Conservation (phyloP, 2,113 vertebrate genomes). For the Daphoenositta chrysoptera region DNA sequence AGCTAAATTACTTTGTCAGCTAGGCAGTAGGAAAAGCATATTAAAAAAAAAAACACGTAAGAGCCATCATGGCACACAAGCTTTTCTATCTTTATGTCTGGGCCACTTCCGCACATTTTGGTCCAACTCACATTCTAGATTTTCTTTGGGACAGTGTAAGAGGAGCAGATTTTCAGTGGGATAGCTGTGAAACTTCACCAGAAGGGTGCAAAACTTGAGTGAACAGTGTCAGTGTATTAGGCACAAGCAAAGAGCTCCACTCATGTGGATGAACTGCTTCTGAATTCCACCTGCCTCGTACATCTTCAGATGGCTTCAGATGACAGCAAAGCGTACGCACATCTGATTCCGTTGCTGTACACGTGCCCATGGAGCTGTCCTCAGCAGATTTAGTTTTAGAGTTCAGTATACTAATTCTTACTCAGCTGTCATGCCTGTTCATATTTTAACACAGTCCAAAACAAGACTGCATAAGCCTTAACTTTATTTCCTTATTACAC, state of each 20-base stretch:
- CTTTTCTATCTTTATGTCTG: background rate
- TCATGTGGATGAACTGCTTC: fast-evolving
- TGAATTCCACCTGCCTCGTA: background rate
- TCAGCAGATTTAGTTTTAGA: background rate
- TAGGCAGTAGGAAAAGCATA: background rate
- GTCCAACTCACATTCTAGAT: background rate
- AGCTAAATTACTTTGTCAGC: background rate
- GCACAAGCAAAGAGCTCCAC: background rate
- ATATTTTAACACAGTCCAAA: background rate
- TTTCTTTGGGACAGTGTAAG: background rate
- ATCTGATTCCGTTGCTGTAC: background rate
- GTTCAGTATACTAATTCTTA: background rate
- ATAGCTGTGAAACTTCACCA: background rate
- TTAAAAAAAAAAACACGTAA: fast-evolving
- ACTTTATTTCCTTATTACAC: background rate
- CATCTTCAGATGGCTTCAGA: background rate
- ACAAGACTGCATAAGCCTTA: background rate
- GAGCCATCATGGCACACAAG: background rate
- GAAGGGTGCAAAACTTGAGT: background rate
- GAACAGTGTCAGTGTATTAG: background rate
- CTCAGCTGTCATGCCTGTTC: background rate
- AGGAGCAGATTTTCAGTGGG: background rate
- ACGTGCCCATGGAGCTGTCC: fast-evolving
- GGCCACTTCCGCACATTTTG: background rate
- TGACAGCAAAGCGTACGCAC: fast-evolving